Conservation (phyloP, 2,113 vertebrate genomes). For the Centropristis striata region DNA sequence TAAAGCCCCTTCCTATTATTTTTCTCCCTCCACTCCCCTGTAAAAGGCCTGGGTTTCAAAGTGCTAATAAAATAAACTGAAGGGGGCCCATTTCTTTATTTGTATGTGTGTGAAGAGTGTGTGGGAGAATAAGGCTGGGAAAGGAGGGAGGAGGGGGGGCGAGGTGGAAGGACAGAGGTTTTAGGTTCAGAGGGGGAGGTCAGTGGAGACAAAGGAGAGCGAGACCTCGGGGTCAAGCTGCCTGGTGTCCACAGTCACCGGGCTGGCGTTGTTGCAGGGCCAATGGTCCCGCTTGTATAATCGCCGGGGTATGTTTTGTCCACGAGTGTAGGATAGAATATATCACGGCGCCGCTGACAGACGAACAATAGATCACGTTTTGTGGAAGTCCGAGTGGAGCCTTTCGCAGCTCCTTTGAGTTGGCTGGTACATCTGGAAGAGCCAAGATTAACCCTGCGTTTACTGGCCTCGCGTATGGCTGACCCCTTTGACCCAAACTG, state of each 20-base stretch:
- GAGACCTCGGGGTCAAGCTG: slow-evolving; percentile 81
- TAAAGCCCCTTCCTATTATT: slow-evolving; percentile 77
- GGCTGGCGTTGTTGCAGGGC: slow-evolving; percentile 66
- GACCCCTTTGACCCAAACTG: slow-evolving; percentile 68
- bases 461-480: slow-evolving; percentile 44
- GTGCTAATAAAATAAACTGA: slow-evolving; percentile 85
- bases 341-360: slow-evolving; percentile 83
- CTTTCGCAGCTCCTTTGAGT: slow-evolving; percentile 67
- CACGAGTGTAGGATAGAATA: slow-evolving; percentile 80
- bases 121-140: slow-evolving; percentile 54
- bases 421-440: slow-evolving; percentile 74
- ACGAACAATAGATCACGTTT: slow-evolving; percentile 82
- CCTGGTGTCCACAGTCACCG: slow-evolving; percentile 83
- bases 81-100: slow-evolving; percentile 80
- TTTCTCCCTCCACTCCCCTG: slow-evolving; percentile 53
- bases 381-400: slow-evolving; percentile 74
- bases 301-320: slow-evolving; percentile 82
- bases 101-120: slow-evolving; percentile 77
- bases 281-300: slow-evolving; percentile 77
- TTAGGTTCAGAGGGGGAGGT: slow-evolving; percentile 83
- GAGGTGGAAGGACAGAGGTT: slow-evolving; percentile 60
- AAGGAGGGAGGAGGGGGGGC: slow-evolving; percentile 43
- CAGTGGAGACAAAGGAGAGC: slow-evolving; percentile 81
- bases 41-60: slow-evolving; percentile 80
- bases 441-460: slow-evolving; percentile 75